Evolutionary conservation across 2,113 vertebrate genomes (phyloP).

Genomic region (Peromyscus polionotus): DNA sequence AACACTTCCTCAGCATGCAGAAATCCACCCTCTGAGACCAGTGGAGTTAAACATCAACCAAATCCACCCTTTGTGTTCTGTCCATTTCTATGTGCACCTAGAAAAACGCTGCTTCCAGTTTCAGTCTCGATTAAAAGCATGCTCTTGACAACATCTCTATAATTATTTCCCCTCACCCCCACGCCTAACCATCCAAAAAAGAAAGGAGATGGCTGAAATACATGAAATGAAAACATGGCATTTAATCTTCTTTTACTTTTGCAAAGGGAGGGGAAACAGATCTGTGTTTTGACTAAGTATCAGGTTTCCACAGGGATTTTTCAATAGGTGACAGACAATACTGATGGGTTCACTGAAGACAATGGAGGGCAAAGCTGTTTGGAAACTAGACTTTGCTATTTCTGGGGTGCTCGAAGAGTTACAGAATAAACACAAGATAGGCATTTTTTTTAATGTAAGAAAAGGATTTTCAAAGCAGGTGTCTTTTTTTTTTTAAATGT

Average conservation of each 20-base stretch:
- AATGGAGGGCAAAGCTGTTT: conserved; percentile 89
- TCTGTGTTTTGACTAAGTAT: conserved; percentile 87
- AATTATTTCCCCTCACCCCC: conserved; percentile 68
- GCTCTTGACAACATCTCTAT: conserved; percentile 71
- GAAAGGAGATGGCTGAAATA: conserved; percentile 84
- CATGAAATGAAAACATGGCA: conserved; percentile 84
- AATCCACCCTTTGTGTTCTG: not conserved
- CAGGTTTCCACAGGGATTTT: conserved; percentile 82
- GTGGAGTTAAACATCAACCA: not conserved
- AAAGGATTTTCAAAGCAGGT: conserved; percentile 84
- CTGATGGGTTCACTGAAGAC: conserved; percentile 84
- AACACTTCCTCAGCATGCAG: conserved; percentile 74
- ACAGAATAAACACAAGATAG: conserved; percentile 88
- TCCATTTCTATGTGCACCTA: conserved; percentile 73
- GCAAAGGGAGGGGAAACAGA: conserved; percentile 80
- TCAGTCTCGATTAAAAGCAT: conserved; percentile 78
- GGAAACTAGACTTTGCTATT: conserved; percentile 87
- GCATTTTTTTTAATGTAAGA: conserved; percentile 81
- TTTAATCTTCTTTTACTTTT: conserved; percentile 81
- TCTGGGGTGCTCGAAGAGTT: conserved; percentile 84
- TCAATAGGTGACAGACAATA: conserved; percentile 84
- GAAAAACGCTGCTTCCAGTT: conserved; percentile 73
- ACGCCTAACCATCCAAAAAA: conserved; percentile 67
- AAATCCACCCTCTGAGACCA: conserved; percentile 12
- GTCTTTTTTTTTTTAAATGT: conserved; percentile 76